Base-by-base conservation (phyloP, 2,113 vertebrate genomes). In the Noturus placidus region DNA sequence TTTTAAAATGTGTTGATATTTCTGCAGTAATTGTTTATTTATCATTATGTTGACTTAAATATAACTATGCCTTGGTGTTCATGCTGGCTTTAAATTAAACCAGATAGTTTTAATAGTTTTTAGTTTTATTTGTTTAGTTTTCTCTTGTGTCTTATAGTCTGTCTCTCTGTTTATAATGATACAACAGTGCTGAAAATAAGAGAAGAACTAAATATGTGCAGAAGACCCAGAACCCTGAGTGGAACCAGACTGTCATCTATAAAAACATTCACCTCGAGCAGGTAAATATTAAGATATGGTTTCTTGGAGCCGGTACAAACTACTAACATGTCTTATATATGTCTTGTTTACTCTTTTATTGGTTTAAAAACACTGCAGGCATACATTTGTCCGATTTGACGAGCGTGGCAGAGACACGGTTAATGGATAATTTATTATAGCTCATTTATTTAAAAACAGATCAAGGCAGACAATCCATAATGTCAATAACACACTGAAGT, bases 171-270 rank as follows among this genome's bases (percentile, higher is more conserved):
- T 90, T 92, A 74, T 91, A 65, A 76, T 91, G 52, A 93, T 84
- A 92, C 91, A 92, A 91, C 94, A 99, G 98, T 93, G 97, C 96
- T 90, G 98, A 99, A 86, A 98, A 99, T 94, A 99, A 99, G 92
- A 94, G 97, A 91, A 96, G 97, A 87, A 99, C 97, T 89, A 99
- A 98, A 91, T 97, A 99, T 63, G 91, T 96, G 42, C 98, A 99
- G 94, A 99, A 97, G 92, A 99, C 97, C 90, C 92, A 97, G 94
- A 99, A 99, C 93, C 98, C 98, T 63, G 98, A 99, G 90, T 99
- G 98, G 98, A 99, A 99, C 95, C 98, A 99, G 95, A 99, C 98
- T 0, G 98, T 99, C 88, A 99, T 99, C 94, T 99, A 99, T 93
- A 99, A 99, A 95, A 99, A 97, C 91, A 99, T 99, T 92, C 98